Percentiles rank a stretch among this genome's conserved stretches.
Conservation (phyloP, 92 coral and sea anemone genomes). For the Siderastrea siderea region DNA sequence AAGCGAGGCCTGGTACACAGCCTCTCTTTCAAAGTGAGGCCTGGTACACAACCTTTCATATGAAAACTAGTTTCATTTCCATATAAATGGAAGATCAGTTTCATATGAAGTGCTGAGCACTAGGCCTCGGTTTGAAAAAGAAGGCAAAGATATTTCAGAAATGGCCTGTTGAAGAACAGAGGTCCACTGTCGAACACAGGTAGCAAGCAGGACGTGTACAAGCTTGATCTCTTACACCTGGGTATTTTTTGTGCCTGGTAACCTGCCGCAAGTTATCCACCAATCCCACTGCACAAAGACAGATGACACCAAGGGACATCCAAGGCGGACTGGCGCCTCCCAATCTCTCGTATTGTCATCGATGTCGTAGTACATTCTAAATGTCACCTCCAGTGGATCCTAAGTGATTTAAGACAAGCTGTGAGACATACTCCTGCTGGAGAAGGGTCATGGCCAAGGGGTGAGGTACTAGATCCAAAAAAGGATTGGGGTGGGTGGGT, state of each 20-base stretch:
- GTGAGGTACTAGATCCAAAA: background rate
- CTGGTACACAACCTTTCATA: too few relatives aligned
- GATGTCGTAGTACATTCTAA: constrained; percentile 74
- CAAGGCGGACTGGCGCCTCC: constrained; percentile 69
- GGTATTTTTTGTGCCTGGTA: constrained; percentile 77
- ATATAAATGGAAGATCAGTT: too few relatives aligned
- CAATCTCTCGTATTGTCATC: constrained; percentile 41
- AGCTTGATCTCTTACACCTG: constrained; percentile 55
- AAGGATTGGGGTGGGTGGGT: background rate
- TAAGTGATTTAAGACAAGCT: constrained; percentile 13
- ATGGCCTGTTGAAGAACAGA: background rate
- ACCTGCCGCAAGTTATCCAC: constrained; percentile 94
- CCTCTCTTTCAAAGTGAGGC: too few relatives aligned
- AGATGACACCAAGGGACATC: constrained; percentile 94
- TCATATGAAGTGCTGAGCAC: background rate
- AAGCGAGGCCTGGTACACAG: too few relatives aligned
- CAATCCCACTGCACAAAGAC: constrained; percentile 95
- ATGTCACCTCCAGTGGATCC: constrained; percentile 74
- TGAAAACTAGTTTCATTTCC: too few relatives aligned
- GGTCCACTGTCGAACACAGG: too few relatives aligned
- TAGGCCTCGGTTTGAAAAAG: too few relatives aligned
- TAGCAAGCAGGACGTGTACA: too few relatives aligned
- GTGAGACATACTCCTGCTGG: background rate
- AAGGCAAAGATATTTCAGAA: background rate
- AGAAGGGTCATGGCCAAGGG: background rate